These are phyloP conservation scores for Cassiopea xamachana DNA, from an alignment of 30 jellyfish, hydroid and myxozoan genomes.

Conservation along the genomic window DNA sequence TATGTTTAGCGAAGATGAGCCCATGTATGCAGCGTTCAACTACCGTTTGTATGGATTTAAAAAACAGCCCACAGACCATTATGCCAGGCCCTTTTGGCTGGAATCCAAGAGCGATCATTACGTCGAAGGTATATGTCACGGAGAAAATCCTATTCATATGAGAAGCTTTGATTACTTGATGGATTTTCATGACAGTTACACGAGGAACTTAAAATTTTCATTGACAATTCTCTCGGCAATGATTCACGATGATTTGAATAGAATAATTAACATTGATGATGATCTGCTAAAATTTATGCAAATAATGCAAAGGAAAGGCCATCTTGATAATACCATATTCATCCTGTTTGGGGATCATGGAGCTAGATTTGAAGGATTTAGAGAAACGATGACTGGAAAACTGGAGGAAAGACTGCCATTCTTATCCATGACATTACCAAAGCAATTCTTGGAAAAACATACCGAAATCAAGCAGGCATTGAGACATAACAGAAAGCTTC, in stretches of 20 bases:
- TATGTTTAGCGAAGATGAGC: constrained; percentile 72
- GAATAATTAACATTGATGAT: constrained; percentile 37
- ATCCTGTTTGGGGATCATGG: constrained; percentile 90
- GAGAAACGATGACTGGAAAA: constrained; percentile 83
- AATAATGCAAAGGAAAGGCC: constrained; percentile 14
- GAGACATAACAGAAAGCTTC: constrained; percentile 60
- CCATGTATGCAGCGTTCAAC: constrained; percentile 64
- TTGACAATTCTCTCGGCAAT: constrained; percentile 58
- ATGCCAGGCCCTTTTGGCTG: constrained; percentile 80
- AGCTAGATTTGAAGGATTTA: constrained; percentile 68
- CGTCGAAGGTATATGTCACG: constrained; percentile 44
- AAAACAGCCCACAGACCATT: constrained; percentile 75
- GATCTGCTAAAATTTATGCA: constrained; percentile 45
- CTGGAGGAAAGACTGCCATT: constrained; percentile 92
- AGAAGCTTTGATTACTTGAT: constrained; percentile 51
- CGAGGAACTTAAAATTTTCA: constrained; percentile 44
- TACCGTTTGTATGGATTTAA: constrained; percentile 76
- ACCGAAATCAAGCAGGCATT: constrained; percentile 38
- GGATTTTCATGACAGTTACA: constrained; percentile 48
- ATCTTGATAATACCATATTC: constrained; percentile 54
- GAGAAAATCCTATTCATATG: constrained; percentile 32
- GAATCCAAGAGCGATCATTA: constrained; percentile 23
- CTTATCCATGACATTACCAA: constrained; percentile 69
- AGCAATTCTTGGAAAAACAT: background rate
- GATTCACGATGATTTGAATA: constrained; percentile 52